Conservation (phyloP, 2,113 vertebrate genomes). For the Passer montanus region DNA sequence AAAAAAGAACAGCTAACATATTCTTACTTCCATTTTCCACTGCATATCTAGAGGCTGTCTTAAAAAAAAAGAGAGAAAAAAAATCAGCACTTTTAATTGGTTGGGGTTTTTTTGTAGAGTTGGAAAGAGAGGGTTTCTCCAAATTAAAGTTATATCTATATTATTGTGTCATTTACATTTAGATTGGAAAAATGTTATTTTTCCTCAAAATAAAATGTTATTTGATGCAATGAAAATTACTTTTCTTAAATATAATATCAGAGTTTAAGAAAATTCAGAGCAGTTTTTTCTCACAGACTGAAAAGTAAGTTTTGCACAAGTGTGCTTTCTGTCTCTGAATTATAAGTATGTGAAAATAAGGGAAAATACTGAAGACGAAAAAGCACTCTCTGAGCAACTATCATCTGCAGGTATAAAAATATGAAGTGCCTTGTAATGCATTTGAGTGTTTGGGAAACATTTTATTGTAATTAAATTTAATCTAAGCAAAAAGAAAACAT, state of each 20-base stretch:
- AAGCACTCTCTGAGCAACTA: background rate
- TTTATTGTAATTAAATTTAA: background rate
- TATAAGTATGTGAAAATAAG: background rate
- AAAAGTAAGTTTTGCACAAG: background rate
- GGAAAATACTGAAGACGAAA: background rate
- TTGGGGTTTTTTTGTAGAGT: background rate
- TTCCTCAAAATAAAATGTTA: background rate
- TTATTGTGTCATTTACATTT: accelerated
- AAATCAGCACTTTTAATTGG: background rate
- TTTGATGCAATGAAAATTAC: background rate
- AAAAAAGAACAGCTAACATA: background rate
- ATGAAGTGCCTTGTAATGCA: background rate
- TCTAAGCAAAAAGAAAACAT: background rate
- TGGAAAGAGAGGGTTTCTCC: accelerated
- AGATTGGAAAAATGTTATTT: background rate
- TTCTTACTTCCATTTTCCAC: background rate
- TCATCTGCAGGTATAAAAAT: background rate
- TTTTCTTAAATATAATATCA: background rate
- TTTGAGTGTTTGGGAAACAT: background rate
- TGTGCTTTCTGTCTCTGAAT: background rate
- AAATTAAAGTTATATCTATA: background rate
- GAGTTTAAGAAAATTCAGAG: background rate
- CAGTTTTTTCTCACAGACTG: background rate
- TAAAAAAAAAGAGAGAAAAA: background rate
- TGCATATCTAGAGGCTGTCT: background rate